These are phyloP conservation scores for Argyra leucocephala DNA, from an alignment of 2,888 invertebrate genomes.

Conservation along the genomic window DNA sequence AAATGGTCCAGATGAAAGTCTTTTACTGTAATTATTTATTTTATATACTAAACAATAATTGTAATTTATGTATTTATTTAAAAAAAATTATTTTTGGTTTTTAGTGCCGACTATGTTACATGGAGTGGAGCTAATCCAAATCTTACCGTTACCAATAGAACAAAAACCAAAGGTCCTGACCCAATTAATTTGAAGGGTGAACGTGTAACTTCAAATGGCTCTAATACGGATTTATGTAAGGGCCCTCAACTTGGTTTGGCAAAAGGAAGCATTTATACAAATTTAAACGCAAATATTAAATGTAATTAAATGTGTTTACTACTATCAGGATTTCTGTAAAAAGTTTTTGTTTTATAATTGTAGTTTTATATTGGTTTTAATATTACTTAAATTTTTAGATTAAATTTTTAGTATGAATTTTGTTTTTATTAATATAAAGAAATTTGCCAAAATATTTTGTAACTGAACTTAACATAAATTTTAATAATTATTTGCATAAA, in stretches of 20 bases:
- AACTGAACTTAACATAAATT: too few relatives aligned
- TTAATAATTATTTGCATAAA: too few relatives aligned
- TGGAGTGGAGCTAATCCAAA: conserved; percentile 73
- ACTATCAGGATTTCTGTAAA: too few relatives aligned
- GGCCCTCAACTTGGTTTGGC: conserved; percentile 63
- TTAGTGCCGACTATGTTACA: conserved; percentile 68
- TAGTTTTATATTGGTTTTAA: too few relatives aligned
- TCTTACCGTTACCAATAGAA: conserved; percentile 47
- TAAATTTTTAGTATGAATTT: too few relatives aligned
- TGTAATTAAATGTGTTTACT: conserved; percentile 33
- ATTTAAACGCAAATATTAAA: conserved; percentile 45
- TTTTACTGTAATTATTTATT: conserved; percentile 59
- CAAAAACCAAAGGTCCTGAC: conserved; percentile 50
- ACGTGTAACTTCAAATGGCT: conserved; percentile 50
- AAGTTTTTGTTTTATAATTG: too few relatives aligned
- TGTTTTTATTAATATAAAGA: too few relatives aligned
- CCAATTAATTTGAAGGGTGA: conserved; percentile 41
- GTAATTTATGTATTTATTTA: not conserved
- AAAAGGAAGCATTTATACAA: conserved; percentile 70
- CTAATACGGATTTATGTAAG: conserved; percentile 57
- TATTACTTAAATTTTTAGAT: too few relatives aligned
- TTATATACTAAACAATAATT: not conserved
- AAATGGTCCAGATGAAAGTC: conserved; percentile 69
- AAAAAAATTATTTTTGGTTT: conserved; percentile 13
- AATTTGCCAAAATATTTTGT: too few relatives aligned